phyloP scores from a whole-genome alignment of 2,797 vertebrate species.

The Aselliscus stoliczkanus region DNA sequence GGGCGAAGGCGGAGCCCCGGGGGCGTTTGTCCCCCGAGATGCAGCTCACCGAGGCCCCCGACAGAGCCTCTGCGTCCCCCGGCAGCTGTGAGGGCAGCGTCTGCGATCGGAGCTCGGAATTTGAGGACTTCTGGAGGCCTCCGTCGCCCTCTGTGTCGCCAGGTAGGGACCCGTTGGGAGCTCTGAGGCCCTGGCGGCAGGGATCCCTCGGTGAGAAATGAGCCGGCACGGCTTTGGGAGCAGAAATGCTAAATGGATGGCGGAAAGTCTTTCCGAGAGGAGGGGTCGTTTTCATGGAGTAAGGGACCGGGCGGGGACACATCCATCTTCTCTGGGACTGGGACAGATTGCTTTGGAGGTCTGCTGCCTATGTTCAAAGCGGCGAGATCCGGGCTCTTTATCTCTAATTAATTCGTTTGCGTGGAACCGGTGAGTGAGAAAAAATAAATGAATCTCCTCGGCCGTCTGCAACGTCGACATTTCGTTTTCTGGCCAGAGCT shows the following conservation, averaged over 20 bases:
- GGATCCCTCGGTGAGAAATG: background rate
- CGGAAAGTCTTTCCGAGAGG: background rate
- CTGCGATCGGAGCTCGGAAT: constrained; percentile 87
- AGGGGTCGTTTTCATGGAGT: background rate
- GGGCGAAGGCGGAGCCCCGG: constrained; percentile 72
- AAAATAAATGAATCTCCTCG: background rate
- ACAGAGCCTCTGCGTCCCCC: constrained; percentile 87
- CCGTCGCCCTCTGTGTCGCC: constrained; percentile 97
- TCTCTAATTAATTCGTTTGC: background rate
- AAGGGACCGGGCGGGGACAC: background rate
- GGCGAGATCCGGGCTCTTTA: background rate
- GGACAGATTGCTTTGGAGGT: background rate
- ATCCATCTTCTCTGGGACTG: no score
- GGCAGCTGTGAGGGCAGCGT: constrained; percentile 89
- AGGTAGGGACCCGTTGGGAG: constrained; percentile 76
- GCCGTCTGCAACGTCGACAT: background rate
- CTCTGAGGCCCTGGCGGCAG: background rate
- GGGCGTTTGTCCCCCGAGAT: constrained; percentile 86
- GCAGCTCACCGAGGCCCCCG: constrained; percentile 80
- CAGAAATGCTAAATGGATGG: background rate
- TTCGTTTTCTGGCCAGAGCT: background rate
- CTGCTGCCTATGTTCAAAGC: background rate
- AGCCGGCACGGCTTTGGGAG: background rate
- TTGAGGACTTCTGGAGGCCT: constrained; percentile 95
- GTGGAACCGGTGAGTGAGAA: background rate